Evolutionary conservation across 2,888 invertebrate genomes (phyloP).

Genomic region (Pseudoips prasinana): DNA sequence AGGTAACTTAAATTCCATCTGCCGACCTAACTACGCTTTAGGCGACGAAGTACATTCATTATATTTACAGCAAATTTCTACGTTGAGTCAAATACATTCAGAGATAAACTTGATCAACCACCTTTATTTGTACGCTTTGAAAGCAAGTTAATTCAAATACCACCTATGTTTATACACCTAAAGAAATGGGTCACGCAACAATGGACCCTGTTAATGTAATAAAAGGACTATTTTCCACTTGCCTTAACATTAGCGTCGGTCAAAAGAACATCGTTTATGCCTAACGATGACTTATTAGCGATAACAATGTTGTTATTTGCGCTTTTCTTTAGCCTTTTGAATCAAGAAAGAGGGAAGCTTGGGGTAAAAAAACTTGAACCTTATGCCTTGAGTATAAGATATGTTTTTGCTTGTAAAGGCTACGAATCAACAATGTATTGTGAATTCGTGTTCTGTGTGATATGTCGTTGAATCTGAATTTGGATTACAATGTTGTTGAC

Average conservation of each 20-base stretch:
- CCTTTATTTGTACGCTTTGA: too few species aligned
- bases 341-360: slow-evolving; percentile 11
- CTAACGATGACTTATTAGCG: slow-evolving; percentile 68
- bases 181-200: slow-evolving; percentile 39
- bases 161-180: too few species aligned
- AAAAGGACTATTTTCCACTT: slow-evolving; percentile 48
- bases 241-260: slow-evolving; percentile 42
- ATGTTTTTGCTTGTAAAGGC: slow-evolving; percentile 8
- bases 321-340: slow-evolving; percentile 40
- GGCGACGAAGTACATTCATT: too few species aligned
- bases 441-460: slow-evolving; percentile 26
- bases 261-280: slow-evolving; percentile 59
- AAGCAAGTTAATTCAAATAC: too few species aligned
- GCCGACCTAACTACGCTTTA: too few species aligned
- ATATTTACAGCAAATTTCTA: too few species aligned
- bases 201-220: slow-evolving; percentile 36
- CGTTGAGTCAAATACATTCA: too few species aligned
- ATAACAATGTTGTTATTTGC: slow-evolving; percentile 60
- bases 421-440: slow-evolving; percentile 27
- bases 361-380: slow-evolving; percentile 11
- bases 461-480: slow-evolving; percentile 28
- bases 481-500: too few species aligned
- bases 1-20: too few species aligned
- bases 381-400: slow-evolving; percentile 1
- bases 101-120: too few species aligned